phyloP scores from a whole-genome alignment of 37 sponge, comb jelly and placozoan species.

The Diacarnus erythraeanus region DNA sequence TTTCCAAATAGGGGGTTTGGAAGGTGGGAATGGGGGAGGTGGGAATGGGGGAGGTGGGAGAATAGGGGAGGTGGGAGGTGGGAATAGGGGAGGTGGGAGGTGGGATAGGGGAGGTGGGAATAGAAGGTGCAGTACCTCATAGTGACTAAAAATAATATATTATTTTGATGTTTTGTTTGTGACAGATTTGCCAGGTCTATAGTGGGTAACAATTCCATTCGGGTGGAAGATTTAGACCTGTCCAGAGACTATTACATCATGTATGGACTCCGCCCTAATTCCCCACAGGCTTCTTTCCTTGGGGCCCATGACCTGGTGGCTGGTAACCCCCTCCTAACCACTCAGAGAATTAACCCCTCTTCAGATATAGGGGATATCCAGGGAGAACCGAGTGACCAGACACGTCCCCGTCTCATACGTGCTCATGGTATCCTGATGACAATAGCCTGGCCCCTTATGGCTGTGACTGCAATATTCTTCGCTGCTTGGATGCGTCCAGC shows the following conservation, averaged over 20 bases:
- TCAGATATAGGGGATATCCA: background rate
- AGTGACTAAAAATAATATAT: background rate
- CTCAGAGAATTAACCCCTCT: background rate
- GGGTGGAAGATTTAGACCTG: conserved; percentile 6
- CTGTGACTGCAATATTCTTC: conserved; percentile 67
- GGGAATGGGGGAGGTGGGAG: too few species aligned
- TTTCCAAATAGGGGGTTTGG: too few species aligned
- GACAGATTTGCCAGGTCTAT: background rate
- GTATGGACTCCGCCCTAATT: background rate
- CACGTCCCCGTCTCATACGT: background rate
- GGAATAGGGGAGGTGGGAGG: too few species aligned
- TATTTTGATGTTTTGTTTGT: background rate
- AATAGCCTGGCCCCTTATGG: conserved; percentile 64
- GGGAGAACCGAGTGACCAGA: background rate
- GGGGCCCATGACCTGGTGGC: background rate
- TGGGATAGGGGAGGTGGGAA: too few species aligned
- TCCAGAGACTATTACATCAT: background rate
- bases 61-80: too few species aligned
- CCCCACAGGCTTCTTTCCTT: background rate
- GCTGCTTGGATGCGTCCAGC: conserved; percentile 74
- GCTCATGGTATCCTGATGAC: conserved; percentile 70
- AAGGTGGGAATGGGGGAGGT: too few species aligned
- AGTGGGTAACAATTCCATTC: background rate
- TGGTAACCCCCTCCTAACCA: background rate
- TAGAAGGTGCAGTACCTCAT: too few species aligned